Evolutionary conservation across 2,113 vertebrate species (phyloP).

Genomic region (Pampusana beccarii): DNA sequence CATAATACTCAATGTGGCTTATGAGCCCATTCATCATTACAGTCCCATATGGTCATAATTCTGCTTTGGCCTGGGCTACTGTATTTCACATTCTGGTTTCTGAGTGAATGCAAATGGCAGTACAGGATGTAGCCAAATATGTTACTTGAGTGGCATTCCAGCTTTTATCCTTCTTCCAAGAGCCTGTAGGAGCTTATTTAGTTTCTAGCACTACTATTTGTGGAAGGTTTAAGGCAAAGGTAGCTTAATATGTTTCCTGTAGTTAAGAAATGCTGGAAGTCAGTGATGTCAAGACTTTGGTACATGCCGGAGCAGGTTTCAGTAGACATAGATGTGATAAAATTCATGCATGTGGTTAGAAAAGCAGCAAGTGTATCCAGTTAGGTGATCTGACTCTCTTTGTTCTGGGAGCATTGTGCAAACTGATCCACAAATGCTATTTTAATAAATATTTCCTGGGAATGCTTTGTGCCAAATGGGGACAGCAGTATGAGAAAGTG

Average conservation of each 20-base stretch:
- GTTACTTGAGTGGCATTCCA: neutral
- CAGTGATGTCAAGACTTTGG: neutral
- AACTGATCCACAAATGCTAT: neutral
- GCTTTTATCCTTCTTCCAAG: neutral
- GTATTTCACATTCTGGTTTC: neutral
- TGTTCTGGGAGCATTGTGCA: neutral
- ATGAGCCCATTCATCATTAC: neutral
- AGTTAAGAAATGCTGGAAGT: neutral
- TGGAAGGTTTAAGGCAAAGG: neutral
- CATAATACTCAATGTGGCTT: neutral
- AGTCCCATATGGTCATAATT: neutral
- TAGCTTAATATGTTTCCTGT: neutral
- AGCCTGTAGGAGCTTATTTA: neutral
- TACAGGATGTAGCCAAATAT: neutral
- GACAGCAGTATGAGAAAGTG: neutral
- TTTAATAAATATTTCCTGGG: neutral
- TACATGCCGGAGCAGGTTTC: neutral
- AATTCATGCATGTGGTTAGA: neutral
- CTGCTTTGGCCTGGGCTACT: neutral
- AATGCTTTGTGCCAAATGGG: neutral
- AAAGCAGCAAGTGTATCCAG: neutral
- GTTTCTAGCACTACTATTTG: neutral
- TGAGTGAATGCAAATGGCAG: neutral
- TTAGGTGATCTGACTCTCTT: neutral
- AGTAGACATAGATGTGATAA: no score